A percentile compares a stretch with the other conserved stretches of the same genome.
These are phyloP conservation scores for Ophion ellenae DNA, from an alignment of 2,888 invertebrate genomes.

Conservation along the genomic window DNA sequence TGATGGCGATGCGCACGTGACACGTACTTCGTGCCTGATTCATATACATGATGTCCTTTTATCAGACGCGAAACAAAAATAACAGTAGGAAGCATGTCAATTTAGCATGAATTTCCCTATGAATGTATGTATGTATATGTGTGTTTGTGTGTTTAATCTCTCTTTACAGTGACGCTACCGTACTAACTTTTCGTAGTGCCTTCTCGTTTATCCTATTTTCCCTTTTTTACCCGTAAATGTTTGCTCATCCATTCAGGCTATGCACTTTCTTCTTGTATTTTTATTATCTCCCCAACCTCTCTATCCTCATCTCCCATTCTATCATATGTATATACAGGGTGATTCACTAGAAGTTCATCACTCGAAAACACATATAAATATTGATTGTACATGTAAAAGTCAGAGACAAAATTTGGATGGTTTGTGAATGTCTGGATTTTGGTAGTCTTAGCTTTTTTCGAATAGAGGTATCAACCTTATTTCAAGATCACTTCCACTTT, in stretches of 20 bases:
- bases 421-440: no score
- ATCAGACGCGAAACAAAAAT: not conserved
- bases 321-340: not conserved
- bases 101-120: not conserved
- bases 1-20: no score
- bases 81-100: not conserved
- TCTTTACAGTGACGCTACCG: constrained; percentile 25
- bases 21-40: not conserved
- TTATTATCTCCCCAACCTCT: constrained; percentile 38
- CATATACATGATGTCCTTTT: not conserved
- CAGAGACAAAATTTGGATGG: no score
- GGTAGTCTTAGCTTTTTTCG: no score
- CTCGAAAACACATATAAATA: no score
- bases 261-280: constrained; percentile 43
- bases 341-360: no score
- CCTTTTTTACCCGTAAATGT: constrained; percentile 53
- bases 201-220: constrained; percentile 48
- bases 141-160: not conserved
- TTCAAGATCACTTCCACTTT: no score
- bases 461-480: no score
- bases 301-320: constrained; percentile 16
- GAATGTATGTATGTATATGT: not conserved
- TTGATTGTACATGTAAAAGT: no score
- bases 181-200: constrained; percentile 14
- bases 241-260: constrained; percentile 45